Base-by-base conservation (phyloP, 2,797 vertebrate species). In the Cryptoblepharus egeriae region DNA sequence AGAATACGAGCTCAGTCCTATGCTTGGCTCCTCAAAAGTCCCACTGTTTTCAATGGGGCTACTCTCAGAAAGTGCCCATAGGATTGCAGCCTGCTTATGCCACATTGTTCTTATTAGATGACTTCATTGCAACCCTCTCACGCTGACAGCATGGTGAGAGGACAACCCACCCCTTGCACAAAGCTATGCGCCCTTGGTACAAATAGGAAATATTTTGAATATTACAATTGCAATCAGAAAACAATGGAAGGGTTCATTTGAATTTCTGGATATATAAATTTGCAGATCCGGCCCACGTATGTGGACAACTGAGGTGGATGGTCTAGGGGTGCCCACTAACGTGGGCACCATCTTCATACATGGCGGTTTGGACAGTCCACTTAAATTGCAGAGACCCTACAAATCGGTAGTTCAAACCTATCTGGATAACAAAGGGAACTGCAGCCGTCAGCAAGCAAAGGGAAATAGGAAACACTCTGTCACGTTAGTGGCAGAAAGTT, bases 401-500 rank as follows among this genome's bases (percentile, higher is more conserved):
- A 86, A 82, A 91, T 91, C 88, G n/a, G n/a, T 89, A 79, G 85
- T 86, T 89, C 87, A 88, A 92, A 87, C 92, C 91, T 91, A 90
- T 88, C 91, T 87, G 35, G 85, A 81, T 74, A 85, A 80, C 75
- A 77, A 91, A 60, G 85, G 92, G 91, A 93, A 93, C 91, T 30
- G 87, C 87, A 92, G 64, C 84, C 87, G 87, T 91, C 89, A 86
- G 73, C 86, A 89, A 84, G 92, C 87, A 82, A 72, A 67, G 35
- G 88, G 88, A 77, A 49, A 92, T 91, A 89, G 93, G 92, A 93
- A 93, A 85, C 78, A 82, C 72, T 85, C 87, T 83, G 88, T 93
- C 92, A 92, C 63, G 70, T 93, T 91, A 88, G 77, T 82, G 79
- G 86, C 93, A 92, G 91, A 92, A 94, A 93, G 93, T 93, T 93